Conservation (phyloP, 2,888 invertebrate genomes). For the Allolobophora icterica region DNA sequence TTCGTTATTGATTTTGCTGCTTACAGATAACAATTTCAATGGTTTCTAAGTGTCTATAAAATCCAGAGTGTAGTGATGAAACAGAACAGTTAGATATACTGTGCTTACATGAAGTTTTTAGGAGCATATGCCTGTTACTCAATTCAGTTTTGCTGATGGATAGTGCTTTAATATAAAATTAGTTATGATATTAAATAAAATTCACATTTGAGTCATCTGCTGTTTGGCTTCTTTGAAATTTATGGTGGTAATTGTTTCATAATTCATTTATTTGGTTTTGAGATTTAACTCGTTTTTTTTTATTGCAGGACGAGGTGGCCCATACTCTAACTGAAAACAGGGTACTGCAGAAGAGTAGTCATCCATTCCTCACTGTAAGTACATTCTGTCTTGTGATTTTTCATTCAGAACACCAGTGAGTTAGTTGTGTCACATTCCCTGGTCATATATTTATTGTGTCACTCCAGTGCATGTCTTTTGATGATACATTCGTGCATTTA, state of each 20-base stretch:
- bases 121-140: no score
- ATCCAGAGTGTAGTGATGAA: not conserved
- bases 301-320: conserved; percentile 84
- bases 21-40: not conserved
- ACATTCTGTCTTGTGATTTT: not conserved
- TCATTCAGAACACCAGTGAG: not conserved
- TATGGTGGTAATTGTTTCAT: not conserved
- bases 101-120: no score
- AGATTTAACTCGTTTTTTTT: not conserved
- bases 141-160: not conserved
- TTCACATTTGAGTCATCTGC: not conserved
- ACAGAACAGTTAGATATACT: not conserved
- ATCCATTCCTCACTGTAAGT: conserved; percentile 95
- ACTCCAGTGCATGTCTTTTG: not conserved
- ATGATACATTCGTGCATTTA: no score
- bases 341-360: conserved; percentile 93
- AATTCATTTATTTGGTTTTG: no score
- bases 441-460: not conserved
- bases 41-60: not conserved
- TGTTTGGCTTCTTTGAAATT: not conserved
- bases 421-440: not conserved
- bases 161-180: not conserved
- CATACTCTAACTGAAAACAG: conserved; percentile 98
- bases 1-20: not conserved
- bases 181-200: not conserved